These are phyloP conservation scores for Chrysogorgia sp. DNA, from an alignment of 92 coral and sea anemone species.

Conservation along the genomic window DNA sequence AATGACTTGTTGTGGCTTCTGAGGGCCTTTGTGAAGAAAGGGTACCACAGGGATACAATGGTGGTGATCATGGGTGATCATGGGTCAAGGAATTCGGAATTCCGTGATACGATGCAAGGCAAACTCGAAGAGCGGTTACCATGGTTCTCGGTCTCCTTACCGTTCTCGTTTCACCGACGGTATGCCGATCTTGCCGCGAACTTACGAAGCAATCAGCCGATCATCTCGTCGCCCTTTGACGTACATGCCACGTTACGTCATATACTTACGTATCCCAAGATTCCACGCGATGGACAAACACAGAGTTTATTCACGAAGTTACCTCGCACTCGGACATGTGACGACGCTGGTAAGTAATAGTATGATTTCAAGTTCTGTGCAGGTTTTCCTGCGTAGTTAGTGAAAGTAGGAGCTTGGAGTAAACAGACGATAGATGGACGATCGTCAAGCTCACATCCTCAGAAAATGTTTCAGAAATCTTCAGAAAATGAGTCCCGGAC, in stretches of 20 bases:
- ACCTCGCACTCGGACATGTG: conserved; percentile 65
- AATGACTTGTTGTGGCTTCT: conserved; percentile 70
- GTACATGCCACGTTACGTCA: conserved; percentile 86
- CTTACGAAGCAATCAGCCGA: conserved; percentile 68
- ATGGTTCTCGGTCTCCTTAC: conserved; percentile 87
- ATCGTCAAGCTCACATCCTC: too few relatives aligned
- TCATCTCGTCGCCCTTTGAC: conserved; percentile 83
- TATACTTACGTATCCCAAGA: conserved; percentile 74
- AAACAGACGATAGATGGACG: too few relatives aligned
- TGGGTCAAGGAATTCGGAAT: conserved; percentile 86
- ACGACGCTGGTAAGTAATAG: conserved; percentile 75
- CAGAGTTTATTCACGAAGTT: conserved; percentile 72
- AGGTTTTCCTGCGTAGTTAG: background rate
- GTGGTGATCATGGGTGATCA: conserved; percentile 79
- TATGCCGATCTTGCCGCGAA: conserved; percentile 73
- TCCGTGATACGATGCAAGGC: conserved; percentile 87
- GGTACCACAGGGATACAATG: conserved; percentile 74
- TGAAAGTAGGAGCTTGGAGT: too few relatives aligned
- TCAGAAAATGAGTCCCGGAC: too few relatives aligned
- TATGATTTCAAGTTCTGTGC: background rate
- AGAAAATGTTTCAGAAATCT: too few relatives aligned
- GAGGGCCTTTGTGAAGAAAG: conserved; percentile 53
- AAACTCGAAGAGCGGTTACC: conserved; percentile 95
- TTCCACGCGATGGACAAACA: conserved; percentile 67
- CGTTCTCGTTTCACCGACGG: conserved; percentile 70